Base-by-base conservation (phyloP, 2,113 vertebrate genomes). In the Corythornis cristatus region DNA sequence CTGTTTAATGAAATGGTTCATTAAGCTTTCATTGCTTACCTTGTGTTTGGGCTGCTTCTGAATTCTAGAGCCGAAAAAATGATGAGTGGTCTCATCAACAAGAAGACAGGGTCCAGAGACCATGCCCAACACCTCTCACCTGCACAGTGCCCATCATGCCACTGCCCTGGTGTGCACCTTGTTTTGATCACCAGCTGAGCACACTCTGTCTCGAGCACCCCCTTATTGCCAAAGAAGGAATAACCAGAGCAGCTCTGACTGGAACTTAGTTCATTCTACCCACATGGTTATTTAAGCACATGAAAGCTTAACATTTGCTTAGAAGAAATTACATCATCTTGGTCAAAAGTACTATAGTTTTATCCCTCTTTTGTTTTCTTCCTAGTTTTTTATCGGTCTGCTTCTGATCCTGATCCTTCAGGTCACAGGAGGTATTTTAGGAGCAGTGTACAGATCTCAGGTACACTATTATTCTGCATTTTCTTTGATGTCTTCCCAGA, bases 381-480 rank as follows among this genome's bases (percentile, higher is more conserved):
- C 22, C 8, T 73, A 98, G 98, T 98, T 98, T 94, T 98, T 98
- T 82, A 92, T 98, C 43, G 96, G 95, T 33, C 90, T 98, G 66
- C 91, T 98, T 75, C 73, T 98, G 75, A 97, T 98, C 74, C 89
- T 98, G 88, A 61, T 97, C 21, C 92, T 98, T 95, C 98, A 98
- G 66, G 2, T 98, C 40, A 65, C 67, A 43, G 96, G 97, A 66
- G 98, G 98, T 17, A 4, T 97, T 86, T 42, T 98, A 86, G 97
- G 94, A 86, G 88, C 84, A n/a, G 48, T 95, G 35, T 93, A 95
- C 81, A 96, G 54, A 92, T 56, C 96, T 77, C 20, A 97, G 97
- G 98, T 98, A 86, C 18, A 50, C 80, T 91, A 67, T 29, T 70
- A 46, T 79, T 88, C 82, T 77, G 28, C 15, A 16, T 72, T 92